Evolutionary conservation across 2,888 invertebrate species (phyloP).

Genomic region (Subacronicta megacephala): DNA sequence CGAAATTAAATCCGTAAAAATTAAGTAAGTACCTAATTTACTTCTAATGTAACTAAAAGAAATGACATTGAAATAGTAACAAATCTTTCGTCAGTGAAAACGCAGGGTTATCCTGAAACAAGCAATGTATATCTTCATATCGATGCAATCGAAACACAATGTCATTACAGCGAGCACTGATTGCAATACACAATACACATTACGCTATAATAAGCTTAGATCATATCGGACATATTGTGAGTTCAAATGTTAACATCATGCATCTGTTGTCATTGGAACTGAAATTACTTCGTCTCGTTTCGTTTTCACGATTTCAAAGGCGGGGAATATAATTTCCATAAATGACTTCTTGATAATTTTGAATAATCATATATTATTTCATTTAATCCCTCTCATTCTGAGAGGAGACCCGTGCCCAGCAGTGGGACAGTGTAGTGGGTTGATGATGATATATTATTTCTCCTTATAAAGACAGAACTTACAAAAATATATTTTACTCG

Average conservation of each 20-base stretch:
- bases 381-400: no score
- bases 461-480: no score
- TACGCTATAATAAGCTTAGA: slow-evolving; percentile 6
- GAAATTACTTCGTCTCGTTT: slow-evolving; percentile 12
- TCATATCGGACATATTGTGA: slow-evolving; percentile 18
- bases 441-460: no score
- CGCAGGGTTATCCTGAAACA: neutral
- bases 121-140: slow-evolving; percentile 1
- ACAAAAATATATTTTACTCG: no score
- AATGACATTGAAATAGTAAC: no score
- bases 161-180: neutral
- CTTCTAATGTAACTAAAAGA: no score
- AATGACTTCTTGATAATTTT: neutral
- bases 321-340: neutral
- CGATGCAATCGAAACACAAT: neutral
- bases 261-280: slow-evolving; percentile 12
- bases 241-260: slow-evolving; percentile 39
- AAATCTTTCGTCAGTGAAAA: no score
- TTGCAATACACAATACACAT: slow-evolving; percentile 4
- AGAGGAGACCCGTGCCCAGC: no score
- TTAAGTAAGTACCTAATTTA: no score
- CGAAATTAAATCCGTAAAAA: no score
- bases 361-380: no score
- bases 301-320: neutral
- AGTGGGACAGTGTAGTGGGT: no score